A percentile compares a stretch with the other conserved stretches of the same genome.
Conservation (phyloP, 2,113 vertebrate genomes). For the Leucopsar rothschildi region DNA sequence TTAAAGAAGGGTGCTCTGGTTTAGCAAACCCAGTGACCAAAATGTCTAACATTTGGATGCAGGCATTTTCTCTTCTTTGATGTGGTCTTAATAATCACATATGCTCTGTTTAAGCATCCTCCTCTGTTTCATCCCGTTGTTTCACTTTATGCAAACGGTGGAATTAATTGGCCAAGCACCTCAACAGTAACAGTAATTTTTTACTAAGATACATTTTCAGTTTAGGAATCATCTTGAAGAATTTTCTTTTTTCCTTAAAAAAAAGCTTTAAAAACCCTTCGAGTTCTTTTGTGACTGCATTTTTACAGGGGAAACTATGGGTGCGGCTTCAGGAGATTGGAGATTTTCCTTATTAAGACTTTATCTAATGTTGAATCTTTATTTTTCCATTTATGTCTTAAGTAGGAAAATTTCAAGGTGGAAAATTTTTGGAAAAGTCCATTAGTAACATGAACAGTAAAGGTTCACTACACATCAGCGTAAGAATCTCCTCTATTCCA, state of each 20-base stretch:
- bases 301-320: neutral
- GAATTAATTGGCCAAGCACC: neutral
- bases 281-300: neutral
- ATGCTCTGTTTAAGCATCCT: neutral
- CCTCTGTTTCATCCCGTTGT: neutral
- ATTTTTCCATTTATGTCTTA: neutral
- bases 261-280: neutral
- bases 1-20: neutral
- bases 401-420: neutral
- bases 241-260: neutral
- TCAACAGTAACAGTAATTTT: neutral
- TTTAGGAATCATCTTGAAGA: neutral
- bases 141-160: neutral
- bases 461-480: neutral
- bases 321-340: neutral
- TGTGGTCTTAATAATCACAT: neutral
- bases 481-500: neutral
- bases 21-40: neutral
- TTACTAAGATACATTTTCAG: neutral
- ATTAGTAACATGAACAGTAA: neutral
- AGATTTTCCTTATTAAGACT: neutral
- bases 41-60: neutral
- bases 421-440: neutral
- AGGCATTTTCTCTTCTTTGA: neutral
- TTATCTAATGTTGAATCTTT: neutral